Conservation (phyloP, 2,797 vertebrate species). For the Enteromius mattozi region DNA sequence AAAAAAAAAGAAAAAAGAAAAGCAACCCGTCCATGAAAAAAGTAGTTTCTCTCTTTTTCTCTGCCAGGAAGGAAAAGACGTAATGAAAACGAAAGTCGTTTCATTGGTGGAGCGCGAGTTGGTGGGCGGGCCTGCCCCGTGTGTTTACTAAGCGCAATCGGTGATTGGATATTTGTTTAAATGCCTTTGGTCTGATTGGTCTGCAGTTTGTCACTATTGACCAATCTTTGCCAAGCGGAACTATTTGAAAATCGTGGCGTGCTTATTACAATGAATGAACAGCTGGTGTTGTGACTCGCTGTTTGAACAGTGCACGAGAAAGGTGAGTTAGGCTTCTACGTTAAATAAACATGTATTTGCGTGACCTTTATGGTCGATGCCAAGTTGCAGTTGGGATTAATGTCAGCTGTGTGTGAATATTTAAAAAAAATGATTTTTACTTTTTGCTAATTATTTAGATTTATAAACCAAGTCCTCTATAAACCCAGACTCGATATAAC, state of each 20-base stretch:
- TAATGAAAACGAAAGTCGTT: not conserved
- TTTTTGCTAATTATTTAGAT: not conserved
- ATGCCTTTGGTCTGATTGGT: constrained; percentile 71
- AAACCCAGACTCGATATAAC: not conserved
- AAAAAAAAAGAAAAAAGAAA: not conserved
- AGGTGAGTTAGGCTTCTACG: not conserved
- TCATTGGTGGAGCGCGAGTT: not conserved
- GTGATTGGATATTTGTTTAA: constrained; percentile 73
- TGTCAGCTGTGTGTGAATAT: not conserved
- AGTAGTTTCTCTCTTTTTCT: too few relatives aligned
- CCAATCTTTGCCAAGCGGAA: constrained; percentile 40
- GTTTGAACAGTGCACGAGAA: not conserved
- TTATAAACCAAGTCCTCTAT: too few relatives aligned
- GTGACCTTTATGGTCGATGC: not conserved
- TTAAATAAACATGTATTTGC: too few relatives aligned
- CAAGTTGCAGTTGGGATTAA: not conserved
- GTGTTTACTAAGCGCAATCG: not conserved
- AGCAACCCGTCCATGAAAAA: too few relatives aligned
- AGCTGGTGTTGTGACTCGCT: not conserved
- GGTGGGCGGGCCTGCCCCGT: not conserved
- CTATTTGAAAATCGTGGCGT: constrained; percentile 70
- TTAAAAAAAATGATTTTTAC: not conserved
- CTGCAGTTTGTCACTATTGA: constrained; percentile 60
- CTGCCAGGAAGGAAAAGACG: not conserved
- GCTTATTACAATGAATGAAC: not conserved